Evolutionary conservation across 2,797 vertebrate genomes (phyloP).

Genomic region (Sorex maritimensis): DNA sequence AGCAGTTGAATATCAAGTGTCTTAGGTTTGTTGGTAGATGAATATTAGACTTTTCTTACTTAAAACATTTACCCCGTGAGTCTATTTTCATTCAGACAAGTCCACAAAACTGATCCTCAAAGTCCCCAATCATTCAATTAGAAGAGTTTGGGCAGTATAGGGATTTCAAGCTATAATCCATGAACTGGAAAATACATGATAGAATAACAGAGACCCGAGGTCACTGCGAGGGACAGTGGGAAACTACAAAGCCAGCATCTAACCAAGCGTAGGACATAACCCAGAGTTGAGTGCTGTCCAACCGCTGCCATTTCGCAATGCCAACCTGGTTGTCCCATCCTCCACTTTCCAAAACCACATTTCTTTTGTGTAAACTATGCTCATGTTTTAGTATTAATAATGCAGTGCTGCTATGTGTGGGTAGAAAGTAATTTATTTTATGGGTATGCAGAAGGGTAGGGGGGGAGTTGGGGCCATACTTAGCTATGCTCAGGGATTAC

Average conservation of each 20-base stretch:
- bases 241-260: background rate
- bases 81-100: constrained; percentile 38
- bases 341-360: background rate
- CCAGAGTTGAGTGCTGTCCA: rapidly evolving
- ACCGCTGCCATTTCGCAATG: background rate
- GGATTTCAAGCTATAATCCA: background rate
- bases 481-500: no score
- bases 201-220: background rate
- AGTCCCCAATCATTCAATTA: background rate
- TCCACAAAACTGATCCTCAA: background rate
- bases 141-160: background rate
- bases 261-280: background rate
- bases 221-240: background rate
- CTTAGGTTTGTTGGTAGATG: background rate
- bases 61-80: constrained; percentile 1
- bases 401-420: background rate
- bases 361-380: background rate
- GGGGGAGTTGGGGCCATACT: no score
- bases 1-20: background rate
- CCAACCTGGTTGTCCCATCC: background rate
- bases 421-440: no score
- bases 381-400: background rate
- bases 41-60: background rate
- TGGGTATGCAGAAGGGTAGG: no score
- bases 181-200: background rate